Percentiles rank a stretch among this genome's conserved stretches.
Conservation (phyloP, 2,797 vertebrate species). For the Sarcoramphus papa region DNA sequence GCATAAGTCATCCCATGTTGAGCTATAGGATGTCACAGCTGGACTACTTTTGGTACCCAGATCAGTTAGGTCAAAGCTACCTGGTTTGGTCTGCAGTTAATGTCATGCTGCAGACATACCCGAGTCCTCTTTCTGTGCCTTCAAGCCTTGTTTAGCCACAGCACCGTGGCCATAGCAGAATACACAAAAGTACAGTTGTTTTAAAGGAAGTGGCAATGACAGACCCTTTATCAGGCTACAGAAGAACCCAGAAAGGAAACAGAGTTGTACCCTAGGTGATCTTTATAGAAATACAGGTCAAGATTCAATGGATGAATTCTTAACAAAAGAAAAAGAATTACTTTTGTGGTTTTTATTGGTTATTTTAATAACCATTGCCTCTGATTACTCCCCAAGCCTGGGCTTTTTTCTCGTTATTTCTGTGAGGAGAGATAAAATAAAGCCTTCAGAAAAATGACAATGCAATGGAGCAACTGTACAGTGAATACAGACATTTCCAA, state of each 20-base stretch:
- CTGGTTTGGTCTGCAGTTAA: not conserved
- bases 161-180: not conserved
- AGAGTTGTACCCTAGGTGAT: not conserved
- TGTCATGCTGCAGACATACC: not conserved
- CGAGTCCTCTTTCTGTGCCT: not conserved
- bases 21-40: not conserved
- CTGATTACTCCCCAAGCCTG: not conserved
- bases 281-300: not conserved
- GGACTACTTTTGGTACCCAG: not conserved
- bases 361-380: not conserved
- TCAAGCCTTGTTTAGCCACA: not conserved
- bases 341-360: not conserved
- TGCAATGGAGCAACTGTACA: not conserved
- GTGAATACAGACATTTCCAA: not conserved
- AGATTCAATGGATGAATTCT: not conserved
- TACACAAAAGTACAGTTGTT: not conserved
- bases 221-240: not conserved
- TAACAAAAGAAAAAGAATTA: not conserved
- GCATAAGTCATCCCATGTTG: not conserved
- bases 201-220: not conserved
- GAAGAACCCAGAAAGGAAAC: not conserved
- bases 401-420: not conserved
- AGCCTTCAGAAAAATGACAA: not conserved
- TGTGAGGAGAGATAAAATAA: not conserved
- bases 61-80: not conserved